A percentile compares a stretch with the other conserved stretches of the same genome.
These are phyloP conservation scores for Tillus elongatus DNA, from an alignment of 2,888 invertebrate genomes.

Conservation along the genomic window DNA sequence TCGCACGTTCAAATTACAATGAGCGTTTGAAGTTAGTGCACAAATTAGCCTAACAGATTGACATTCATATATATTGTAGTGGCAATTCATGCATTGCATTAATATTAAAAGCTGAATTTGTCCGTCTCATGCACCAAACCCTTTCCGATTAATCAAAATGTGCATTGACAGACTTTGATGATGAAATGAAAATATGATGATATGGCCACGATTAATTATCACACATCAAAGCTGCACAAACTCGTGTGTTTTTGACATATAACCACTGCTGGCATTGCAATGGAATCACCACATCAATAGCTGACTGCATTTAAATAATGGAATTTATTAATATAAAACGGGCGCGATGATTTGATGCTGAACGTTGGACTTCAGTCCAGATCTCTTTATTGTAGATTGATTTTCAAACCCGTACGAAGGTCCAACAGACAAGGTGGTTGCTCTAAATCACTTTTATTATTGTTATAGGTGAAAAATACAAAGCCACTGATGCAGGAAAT, in stretches of 20 bases:
- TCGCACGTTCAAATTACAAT: too few species aligned
- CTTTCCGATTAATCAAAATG: conserved; percentile 31
- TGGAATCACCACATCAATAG: conserved; percentile 26
- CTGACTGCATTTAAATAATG: conserved; percentile 29
- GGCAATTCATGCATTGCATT: conserved; percentile 10
- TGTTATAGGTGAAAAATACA: too few species aligned
- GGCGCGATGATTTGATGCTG: too few species aligned
- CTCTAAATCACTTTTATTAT: too few species aligned
- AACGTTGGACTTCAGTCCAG: too few species aligned
- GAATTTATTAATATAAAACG: conserved; percentile 31
- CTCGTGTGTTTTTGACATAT: conserved; percentile 30
- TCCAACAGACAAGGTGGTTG: too few species aligned
- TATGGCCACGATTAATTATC: conserved; percentile 36
- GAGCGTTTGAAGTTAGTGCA: too few species aligned
- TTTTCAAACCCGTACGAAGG: too few species aligned
- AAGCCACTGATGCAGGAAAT: too few species aligned
- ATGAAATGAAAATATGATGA: conserved; percentile 35
- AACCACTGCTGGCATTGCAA: conserved; percentile 22
- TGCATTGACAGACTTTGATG: conserved; percentile 34
- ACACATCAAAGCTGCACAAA: conserved; percentile 31
- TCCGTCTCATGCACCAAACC: conserved; percentile 25
- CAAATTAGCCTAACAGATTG: too few species aligned
- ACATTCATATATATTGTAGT: too few species aligned
- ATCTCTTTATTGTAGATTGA: too few species aligned
- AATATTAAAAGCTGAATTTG: conserved; percentile 22